A percentile compares a stretch with the other conserved stretches of the same genome.
Conservation (phyloP, 2,113 vertebrate genomes). For the Tamias sibiricus region DNA sequence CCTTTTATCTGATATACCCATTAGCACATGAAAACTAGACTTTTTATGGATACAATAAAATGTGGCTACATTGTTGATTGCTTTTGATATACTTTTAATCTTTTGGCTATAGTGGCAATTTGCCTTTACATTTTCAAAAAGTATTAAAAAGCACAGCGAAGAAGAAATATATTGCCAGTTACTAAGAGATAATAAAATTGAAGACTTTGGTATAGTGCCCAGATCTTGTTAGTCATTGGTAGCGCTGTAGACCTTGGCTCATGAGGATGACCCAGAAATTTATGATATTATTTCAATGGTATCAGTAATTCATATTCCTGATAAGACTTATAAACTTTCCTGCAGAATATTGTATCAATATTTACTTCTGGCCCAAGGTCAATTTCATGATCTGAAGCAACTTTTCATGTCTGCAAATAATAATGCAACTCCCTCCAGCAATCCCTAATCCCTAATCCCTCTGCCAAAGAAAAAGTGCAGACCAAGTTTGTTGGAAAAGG, state of each 20-base stretch:
- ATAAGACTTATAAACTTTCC: conserved; percentile 92
- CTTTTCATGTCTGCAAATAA: conserved; percentile 96
- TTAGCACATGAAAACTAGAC: neutral
- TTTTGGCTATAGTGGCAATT: conserved; percentile 59
- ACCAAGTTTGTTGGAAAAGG: conserved; percentile 85
- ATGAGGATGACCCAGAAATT: conserved; percentile 87
- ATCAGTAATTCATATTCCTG: conserved; percentile 94
- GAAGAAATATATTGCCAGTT: conserved; percentile 89
- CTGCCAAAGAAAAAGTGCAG: conserved; percentile 64
- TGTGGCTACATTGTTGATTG: conserved; percentile 7
- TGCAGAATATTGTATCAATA: conserved; percentile 95
- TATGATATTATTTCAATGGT: conserved; percentile 95
- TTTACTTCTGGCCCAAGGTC: conserved; percentile 94
- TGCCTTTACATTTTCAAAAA: conserved; percentile 87
- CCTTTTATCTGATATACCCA: conserved; percentile 84
- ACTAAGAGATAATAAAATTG: conserved; percentile 88
- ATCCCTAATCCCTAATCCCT: no score
- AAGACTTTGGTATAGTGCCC: conserved; percentile 93
- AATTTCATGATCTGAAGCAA: conserved; percentile 96
- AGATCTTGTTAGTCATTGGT: conserved; percentile 94
- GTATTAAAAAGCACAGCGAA: conserved; percentile 88
- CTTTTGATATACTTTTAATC: conserved; percentile 22
- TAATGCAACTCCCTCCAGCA: neutral
- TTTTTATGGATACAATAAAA: neutral
- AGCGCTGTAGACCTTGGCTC: conserved; percentile 91